Conservation (phyloP, 2,888 invertebrate species). For the Phragmatobia fuliginosa region DNA sequence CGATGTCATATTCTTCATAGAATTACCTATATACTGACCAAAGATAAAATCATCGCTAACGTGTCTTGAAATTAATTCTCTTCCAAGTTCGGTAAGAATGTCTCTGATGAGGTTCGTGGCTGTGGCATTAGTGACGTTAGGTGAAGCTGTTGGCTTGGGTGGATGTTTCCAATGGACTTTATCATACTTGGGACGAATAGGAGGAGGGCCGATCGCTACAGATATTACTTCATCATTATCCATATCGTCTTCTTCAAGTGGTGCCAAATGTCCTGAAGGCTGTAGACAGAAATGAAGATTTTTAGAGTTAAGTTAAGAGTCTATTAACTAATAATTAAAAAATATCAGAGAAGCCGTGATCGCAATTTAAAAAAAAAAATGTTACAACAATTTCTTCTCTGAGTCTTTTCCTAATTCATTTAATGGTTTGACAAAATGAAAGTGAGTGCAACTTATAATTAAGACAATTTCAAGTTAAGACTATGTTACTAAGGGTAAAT, state of each 20-base stretch:
- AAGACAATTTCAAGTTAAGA: neutral
- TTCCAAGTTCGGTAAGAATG: slow-evolving; percentile 68
- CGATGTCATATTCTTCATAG: slow-evolving; percentile 73
- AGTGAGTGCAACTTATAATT: neutral
- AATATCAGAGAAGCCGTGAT: neutral
- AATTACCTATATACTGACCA: slow-evolving; percentile 77
- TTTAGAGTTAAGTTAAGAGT: neutral
- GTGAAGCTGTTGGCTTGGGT: slow-evolving; percentile 31
- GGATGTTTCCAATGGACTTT: slow-evolving; percentile 60
- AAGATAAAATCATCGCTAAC: slow-evolving; percentile 81
- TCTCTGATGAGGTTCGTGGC: slow-evolving; percentile 67
- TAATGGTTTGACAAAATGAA: no score
- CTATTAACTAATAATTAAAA: neutral
- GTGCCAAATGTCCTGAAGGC: slow-evolving; percentile 77
- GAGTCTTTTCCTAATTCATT: neutral
- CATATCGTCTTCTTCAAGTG: slow-evolving; percentile 77
- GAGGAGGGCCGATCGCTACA: slow-evolving; percentile 78
- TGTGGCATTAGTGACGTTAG: slow-evolving; percentile 38
- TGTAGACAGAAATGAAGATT: slow-evolving; percentile 44
- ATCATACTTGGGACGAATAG: slow-evolving; percentile 71
- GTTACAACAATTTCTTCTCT: neutral
- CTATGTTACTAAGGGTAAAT: neutral
- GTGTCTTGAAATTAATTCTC: slow-evolving; percentile 70
- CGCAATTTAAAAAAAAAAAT: no score
- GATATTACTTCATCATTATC: slow-evolving; percentile 80